Base-by-base conservation (phyloP, 2,888 invertebrate species). In the Yponomeuta malinellus region DNA sequence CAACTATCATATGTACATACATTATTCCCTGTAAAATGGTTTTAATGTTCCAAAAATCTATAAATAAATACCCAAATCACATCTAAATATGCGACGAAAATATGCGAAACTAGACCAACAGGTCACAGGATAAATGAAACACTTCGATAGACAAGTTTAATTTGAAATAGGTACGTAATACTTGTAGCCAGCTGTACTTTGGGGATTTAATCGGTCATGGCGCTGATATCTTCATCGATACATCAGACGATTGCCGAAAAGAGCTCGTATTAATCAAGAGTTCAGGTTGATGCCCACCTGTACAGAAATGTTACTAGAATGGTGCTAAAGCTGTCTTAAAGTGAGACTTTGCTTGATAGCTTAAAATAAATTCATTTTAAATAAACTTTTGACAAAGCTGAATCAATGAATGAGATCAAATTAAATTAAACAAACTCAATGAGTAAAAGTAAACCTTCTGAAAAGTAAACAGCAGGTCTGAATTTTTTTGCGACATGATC, bases 141-240 rank as follows among this genome's bases (percentile, higher is more conserved):
- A 43, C 2, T 43, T 43, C 52, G 5, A 59, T 59, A 59, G 1
- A 59, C 15, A 59, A 2, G 4, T 59, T 15, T 59, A 12, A 12
- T 59, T 59, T 15, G 2, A 15, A 15, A 12, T 59, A 4, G 52
- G 6, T 43, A 43, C 43, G 8, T 8, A 59, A 15, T 8, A 15
- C 15, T 15, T 15, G 52, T 5, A 15, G 10, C 3, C 15, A 5
- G 15, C 15, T 15, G 52, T 73, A 72, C 72, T 75, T 66, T 72
- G 74, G 75, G 43, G 15, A 67, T n/a, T 37, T 68, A 87, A 90
- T 90, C 88, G 83, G 87, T 88, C 79, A 78, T 76, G 76, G 73
- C 75, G 75, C 80, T 83, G 86, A 89, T 87, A 89, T 87, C 85
- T 89, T 84, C 79, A 86, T 87, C 33, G 12, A 43, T 67, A 67